These are phyloP conservation scores for Lasioglossum lativentre DNA, from an alignment of 2,888 invertebrate species.

Conservation along the genomic window DNA sequence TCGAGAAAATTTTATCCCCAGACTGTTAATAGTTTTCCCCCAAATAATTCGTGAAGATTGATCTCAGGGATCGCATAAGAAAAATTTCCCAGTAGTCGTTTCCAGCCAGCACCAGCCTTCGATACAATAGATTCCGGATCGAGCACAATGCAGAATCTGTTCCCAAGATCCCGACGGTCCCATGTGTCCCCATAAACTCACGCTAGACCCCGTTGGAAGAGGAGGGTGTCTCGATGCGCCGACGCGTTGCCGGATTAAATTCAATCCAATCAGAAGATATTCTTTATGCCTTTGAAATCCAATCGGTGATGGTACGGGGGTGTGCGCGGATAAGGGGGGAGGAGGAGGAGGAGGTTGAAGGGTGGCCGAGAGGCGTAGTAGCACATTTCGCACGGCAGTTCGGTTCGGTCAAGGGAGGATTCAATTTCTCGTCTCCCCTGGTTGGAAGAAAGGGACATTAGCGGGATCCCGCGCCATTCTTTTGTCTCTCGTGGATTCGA, in stretches of 20 bases:
- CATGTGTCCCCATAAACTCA: background rate
- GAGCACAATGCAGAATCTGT: background rate
- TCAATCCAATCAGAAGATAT: conserved; percentile 59
- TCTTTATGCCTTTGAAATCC: conserved; percentile 54
- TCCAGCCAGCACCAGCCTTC: background rate
- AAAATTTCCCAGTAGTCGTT: background rate
- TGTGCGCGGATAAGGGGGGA: background rate
- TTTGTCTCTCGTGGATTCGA: conserved; percentile 61
- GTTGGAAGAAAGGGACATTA: conserved; percentile 39
- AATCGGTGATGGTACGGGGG: conserved; percentile 22
- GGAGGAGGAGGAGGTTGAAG: background rate
- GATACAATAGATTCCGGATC: background rate
- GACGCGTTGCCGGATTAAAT: conserved; percentile 36
- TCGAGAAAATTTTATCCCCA: too few relatives aligned
- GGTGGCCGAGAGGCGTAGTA: conserved; percentile 28
- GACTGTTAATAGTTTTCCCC: background rate
- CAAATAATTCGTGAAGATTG: background rate
- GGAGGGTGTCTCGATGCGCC: background rate
- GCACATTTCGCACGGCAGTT: conserved; percentile 51
- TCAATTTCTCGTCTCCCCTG: conserved; percentile 55
- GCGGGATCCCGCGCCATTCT: conserved; percentile 50
- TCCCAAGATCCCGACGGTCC: background rate
- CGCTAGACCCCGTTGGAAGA: background rate
- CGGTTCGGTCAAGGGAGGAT: conserved; percentile 47
- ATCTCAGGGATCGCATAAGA: background rate